phyloP scores from a whole-genome alignment of 2,797 vertebrate species.

The Arctocebus calabarensis region DNA sequence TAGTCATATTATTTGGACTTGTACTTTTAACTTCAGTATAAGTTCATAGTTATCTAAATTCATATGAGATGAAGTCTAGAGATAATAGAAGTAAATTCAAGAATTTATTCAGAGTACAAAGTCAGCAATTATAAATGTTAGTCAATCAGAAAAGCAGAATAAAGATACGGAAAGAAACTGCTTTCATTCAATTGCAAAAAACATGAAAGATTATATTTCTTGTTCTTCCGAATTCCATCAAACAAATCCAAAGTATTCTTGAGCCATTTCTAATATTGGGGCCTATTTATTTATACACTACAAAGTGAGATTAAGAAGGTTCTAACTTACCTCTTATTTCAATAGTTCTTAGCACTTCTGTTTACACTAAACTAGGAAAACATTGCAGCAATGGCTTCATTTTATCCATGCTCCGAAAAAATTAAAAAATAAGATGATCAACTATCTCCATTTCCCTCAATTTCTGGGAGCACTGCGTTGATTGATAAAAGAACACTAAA shows the following conservation, averaged over 20 bases:
- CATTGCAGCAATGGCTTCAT: background rate
- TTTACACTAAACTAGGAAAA: conserved; percentile 51
- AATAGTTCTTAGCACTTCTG: conserved; percentile 5
- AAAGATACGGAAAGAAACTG: conserved; percentile 38
- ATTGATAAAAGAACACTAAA: conserved; percentile 34
- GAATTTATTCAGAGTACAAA: conserved; percentile 48
- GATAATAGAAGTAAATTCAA: conserved; percentile 54
- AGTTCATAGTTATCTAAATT: conserved; percentile 59
- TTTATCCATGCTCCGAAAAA: conserved; percentile 9
- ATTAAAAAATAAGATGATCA: conserved; percentile 15
- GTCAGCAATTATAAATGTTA: conserved; percentile 60
- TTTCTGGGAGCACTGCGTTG: background rate
- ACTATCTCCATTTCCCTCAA: background rate
- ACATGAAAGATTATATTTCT: conserved; percentile 29
- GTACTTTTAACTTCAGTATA: conserved; percentile 45
- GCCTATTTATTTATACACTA: conserved; percentile 61
- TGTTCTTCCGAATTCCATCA: conserved; percentile 63
- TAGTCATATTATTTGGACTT: conserved; percentile 58
- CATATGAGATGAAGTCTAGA: conserved; percentile 14
- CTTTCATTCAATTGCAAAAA: conserved; percentile 57
- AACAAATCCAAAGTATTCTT: conserved; percentile 45
- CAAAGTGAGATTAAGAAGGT: conserved; percentile 6
- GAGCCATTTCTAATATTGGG: conserved; percentile 13
- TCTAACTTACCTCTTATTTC: conserved; percentile 40
- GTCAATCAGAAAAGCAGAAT: conserved; percentile 21